Evolutionary conservation across 2,113 vertebrate species (phyloP).

Genomic region (Alouatta palliata): DNA sequence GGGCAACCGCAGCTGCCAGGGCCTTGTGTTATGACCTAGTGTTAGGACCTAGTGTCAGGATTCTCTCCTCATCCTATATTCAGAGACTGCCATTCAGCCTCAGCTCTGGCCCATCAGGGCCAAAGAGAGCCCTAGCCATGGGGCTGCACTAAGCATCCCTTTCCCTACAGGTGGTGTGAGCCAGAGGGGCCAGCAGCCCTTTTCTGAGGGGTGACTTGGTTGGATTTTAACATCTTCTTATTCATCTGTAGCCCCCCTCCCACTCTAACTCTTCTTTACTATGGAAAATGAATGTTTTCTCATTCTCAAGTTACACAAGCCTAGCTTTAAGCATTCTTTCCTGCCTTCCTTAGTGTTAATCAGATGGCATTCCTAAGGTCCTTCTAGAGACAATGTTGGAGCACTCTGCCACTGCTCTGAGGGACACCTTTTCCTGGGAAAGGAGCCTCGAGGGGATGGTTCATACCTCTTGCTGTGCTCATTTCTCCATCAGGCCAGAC

Average conservation of each 20-base stretch:
- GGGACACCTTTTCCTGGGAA: not conserved
- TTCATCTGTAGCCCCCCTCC: not conserved
- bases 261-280: not conserved
- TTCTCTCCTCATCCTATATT: not conserved
- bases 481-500: slow-evolving; percentile 95
- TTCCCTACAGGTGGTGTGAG: too few species aligned
- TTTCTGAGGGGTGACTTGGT: not conserved
- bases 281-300: not conserved
- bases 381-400: not conserved
- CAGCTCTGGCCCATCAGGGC: not conserved
- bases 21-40: not conserved
- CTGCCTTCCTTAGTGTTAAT: not conserved
- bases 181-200: rapidly evolving
- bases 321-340: not conserved
- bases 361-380: not conserved
- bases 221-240: not conserved
- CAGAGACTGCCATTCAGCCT: not conserved
- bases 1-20: not conserved
- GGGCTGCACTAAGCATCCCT: not conserved
- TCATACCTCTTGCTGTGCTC: slow-evolving; percentile 93
- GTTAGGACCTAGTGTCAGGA: not conserved
- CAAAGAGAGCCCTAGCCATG: not conserved
- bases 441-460: rapidly evolving
- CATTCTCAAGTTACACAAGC: not conserved
- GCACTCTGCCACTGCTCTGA: not conserved